Evolutionary conservation across 2,888 invertebrate species (phyloP).

Genomic region (Pseudoips prasinana): DNA sequence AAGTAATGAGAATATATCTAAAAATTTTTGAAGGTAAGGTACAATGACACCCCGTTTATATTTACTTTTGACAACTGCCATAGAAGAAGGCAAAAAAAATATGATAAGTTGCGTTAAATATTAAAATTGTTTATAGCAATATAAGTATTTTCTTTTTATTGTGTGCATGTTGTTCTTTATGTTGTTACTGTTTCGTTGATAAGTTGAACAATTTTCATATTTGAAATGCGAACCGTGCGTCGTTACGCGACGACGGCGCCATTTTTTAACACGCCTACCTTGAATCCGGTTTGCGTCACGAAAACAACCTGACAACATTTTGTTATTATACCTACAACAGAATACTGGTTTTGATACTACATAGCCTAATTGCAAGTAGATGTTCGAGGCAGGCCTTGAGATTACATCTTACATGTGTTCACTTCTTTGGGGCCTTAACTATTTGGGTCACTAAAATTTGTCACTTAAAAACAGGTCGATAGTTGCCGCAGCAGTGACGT

Average conservation of each 20-base stretch:
- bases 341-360: slow-evolving; percentile 1
- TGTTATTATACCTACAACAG: slow-evolving; percentile 1
- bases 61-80: no score
- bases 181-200: no score
- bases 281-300: slow-evolving; percentile 22
- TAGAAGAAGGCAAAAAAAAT: no score
- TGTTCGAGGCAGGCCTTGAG: slow-evolving; percentile 1
- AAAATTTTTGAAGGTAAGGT: no score
- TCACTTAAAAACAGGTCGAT: slow-evolving; percentile 16
- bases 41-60: no score
- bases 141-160: no score
- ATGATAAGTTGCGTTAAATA: no score
- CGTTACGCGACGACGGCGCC: slow-evolving; percentile 7
- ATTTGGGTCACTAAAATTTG: slow-evolving; percentile 14
- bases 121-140: no score
- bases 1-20: no score
- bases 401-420: slow-evolving; percentile 1
- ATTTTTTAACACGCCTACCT: slow-evolving; percentile 23
- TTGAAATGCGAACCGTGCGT: slow-evolving; percentile 18
- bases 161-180: no score
- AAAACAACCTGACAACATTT: background rate
- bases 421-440: background rate
- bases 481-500: slow-evolving; percentile 20
- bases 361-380: background rate
- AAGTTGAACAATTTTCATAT: slow-evolving; percentile 3